Conservation (phyloP, 2,113 vertebrate species). For the Corythornis vintsioides region DNA sequence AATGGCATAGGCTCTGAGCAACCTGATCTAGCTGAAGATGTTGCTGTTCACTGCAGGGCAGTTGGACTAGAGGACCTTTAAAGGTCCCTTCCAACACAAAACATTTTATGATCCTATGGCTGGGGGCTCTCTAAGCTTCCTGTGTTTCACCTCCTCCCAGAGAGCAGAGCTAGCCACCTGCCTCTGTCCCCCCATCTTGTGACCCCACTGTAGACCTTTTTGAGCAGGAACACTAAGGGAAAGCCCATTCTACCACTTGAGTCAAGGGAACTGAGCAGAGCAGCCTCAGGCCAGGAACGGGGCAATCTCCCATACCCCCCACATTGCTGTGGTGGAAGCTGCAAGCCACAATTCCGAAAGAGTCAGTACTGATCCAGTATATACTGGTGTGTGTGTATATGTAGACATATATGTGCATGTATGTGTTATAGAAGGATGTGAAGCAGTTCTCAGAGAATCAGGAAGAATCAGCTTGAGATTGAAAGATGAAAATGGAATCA, state of each 20-base stretch:
- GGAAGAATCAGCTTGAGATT: background rate
- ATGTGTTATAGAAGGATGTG: background rate
- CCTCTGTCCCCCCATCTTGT: too few species aligned
- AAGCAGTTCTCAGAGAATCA: background rate
- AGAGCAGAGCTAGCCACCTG: background rate
- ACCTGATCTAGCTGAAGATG: background rate
- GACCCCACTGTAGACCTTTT: accelerated
- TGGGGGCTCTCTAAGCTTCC: background rate
- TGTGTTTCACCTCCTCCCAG: too few species aligned
- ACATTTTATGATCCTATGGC: background rate
- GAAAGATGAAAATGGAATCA: background rate
- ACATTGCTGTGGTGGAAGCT: background rate
- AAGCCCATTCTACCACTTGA: background rate
- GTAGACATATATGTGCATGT: accelerated
- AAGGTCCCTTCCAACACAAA: background rate
- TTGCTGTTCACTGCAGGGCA: background rate
- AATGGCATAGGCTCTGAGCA: background rate
- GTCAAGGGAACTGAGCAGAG: background rate
- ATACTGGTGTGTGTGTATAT: accelerated
- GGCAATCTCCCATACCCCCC: too few species aligned
- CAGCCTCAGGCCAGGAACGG: background rate
- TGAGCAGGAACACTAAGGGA: background rate
- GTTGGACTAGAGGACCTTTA: background rate
- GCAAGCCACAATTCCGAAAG: background rate
- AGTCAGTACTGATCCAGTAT: background rate